Evolutionary conservation across 2,888 invertebrate species (phyloP), one percentile per base, ranked within the genome.

Genomic region (Noctua pronuba): DNA sequence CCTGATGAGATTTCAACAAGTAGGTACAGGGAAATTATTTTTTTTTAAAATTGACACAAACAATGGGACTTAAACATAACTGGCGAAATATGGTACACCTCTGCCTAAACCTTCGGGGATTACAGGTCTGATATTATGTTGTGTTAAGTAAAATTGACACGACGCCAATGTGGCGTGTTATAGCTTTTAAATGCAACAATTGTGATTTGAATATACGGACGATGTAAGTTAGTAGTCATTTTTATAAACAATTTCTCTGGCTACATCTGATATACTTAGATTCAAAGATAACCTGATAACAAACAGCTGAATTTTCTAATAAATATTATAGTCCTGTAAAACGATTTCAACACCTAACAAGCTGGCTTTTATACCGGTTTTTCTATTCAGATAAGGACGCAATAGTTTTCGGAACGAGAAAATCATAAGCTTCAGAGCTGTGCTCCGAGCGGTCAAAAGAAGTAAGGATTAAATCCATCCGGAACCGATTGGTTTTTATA

Each of bases 401-500:
- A 55, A 64, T 5, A 55, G 6, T 38, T 55, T 2, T 44, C 2
- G 11, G 6, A 46, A 46, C 24, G 24, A 31, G 13, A 38, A 31
- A 64, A 46, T 55, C 16, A 31, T 31, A 44, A 28, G 16, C 28
- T 52, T 28, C 62, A 44, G 10, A 49, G n/a, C 28, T 16, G 10
- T 35, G 16, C 10, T 28, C 65, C 46, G 65, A 24, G 46, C 55
- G n/a, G 13, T 79, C 58, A 66, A 52, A 52, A 68, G 58, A 66
- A 60, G 10, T 41, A 10, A 49, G 41, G 72, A 44, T 60, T 78
- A 69, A 77, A 78, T 58, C 31, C 44, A 60, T 35, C 11, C 11
- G 13, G 24, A 44, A 38, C 73, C n/a, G 28, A 79, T 58, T 71
- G 38, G 38, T 66, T 79, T 72, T 52, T n/a, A 44, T 67, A 38